Percentiles rank a stretch among this genome's conserved stretches.
These are phyloP conservation scores for Phortica variegata DNA, from an alignment of 1,140 invertebrate species.

Conservation along the genomic window DNA sequence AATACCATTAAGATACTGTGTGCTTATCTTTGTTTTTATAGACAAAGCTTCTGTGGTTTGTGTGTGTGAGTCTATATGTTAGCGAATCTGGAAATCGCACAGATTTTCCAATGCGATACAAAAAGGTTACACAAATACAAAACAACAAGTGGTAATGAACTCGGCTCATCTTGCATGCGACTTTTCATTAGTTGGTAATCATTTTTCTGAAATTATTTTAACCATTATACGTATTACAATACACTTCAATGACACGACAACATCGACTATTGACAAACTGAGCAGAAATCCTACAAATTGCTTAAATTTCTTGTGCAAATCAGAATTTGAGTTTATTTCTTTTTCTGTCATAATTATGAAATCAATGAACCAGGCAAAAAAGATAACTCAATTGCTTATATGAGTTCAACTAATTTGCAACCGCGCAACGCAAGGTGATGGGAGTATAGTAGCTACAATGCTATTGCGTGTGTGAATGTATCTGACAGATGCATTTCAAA, in stretches of 20 bases:
- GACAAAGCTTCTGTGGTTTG: too few relatives aligned
- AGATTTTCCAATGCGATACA: slow-evolving; percentile 12
- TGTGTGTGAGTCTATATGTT: too few relatives aligned
- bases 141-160: slow-evolving; percentile 20
- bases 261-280: too few relatives aligned
- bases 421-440: slow-evolving; percentile 2
- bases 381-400: slow-evolving; percentile 4
- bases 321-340: too few relatives aligned
- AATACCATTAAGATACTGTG: slow-evolving; percentile 27
- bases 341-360: slow-evolving; percentile 14
- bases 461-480: slow-evolving; percentile 12
- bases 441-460: slow-evolving; percentile 1
- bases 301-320: too few relatives aligned
- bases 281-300: too few relatives aligned
- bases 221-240: too few relatives aligned
- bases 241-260: too few relatives aligned
- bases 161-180: too few relatives aligned
- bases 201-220: too few relatives aligned
- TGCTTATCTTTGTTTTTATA: too few relatives aligned
- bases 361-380: slow-evolving; percentile 10
- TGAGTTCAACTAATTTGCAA: slow-evolving; percentile 25
- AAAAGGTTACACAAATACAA: not conserved
- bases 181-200: too few relatives aligned
- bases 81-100: slow-evolving; percentile 17
- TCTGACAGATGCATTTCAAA: slow-evolving; percentile 26